Evolutionary conservation across 2,113 vertebrate genomes (phyloP), one percentile per base, ranked within the genome.

Genomic region (Peromyscus maniculatus): DNA sequence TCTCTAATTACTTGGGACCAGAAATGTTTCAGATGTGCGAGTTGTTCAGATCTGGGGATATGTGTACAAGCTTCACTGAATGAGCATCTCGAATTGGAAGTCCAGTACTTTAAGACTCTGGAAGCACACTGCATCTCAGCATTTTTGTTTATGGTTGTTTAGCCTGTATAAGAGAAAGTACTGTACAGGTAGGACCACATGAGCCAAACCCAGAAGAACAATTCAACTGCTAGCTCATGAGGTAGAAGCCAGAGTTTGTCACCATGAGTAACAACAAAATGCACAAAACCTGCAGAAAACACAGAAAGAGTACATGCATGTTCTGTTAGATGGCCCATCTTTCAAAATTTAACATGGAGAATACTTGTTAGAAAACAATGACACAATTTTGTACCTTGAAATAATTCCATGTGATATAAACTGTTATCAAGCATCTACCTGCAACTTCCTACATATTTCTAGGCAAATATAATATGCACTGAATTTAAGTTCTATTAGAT

Each of bases 401-500:
- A 87, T 67, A 67, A 86, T 16, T 52, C 21, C 5, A 36, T 31
- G 33, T 59, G 49, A 96, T 26, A 49, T 2, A 89, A 8, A 79
- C 11, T 66, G 77, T 8, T 55, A 49, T 49, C 28, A 92, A 74
- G 16, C 28, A 43, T 46, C 59, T 17, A 43, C 3, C 52, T 7
- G 59, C 26, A 39, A n/a, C 26, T 87, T 94, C 59, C 87, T 62
- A 46, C 71, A 57, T 4, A n/a, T 43, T 36, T 91, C 22, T 89
- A 78, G 55, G n/a, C 57, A 80, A 93, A 69, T 62, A 21, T 7
- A 64, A 69, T 22, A 80, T 2, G 31, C 72, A 94, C 0, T 43
- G 69, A 7, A 89, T 66, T 78, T 69, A 69, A 52, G 75, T 88
- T 66, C 49, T 88, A 84, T 77, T 26, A 90, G 46, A 94, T 80